Conservation (phyloP, 2,113 vertebrate genomes). For the Albula glossodonta region DNA sequence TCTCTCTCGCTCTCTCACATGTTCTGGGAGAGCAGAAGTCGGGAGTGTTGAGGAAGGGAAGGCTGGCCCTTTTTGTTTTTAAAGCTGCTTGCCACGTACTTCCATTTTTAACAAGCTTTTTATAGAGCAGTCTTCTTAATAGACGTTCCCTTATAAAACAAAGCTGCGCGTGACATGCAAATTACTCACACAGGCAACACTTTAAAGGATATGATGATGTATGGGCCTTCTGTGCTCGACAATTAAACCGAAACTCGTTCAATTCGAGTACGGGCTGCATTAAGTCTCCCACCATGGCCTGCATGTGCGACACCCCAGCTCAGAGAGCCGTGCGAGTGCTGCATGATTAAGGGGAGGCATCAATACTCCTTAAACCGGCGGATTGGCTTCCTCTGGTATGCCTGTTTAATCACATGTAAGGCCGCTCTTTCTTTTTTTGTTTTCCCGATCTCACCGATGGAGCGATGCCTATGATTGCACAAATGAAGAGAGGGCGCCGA, state of each 20-base stretch:
- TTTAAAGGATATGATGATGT: constrained; percentile 73
- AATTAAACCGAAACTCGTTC: constrained; percentile 42
- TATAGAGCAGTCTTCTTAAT: constrained; percentile 76
- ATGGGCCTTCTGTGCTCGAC: constrained; percentile 64
- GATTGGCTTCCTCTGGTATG: background rate
- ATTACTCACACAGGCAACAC: constrained; percentile 70
- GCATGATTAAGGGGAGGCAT: background rate
- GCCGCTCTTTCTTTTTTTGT: background rate
- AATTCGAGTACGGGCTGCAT: constrained; percentile 22
- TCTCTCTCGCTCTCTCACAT: constrained; percentile 18
- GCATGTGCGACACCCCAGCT: no score
- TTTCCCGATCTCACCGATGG: constrained; percentile 22
- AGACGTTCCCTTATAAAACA: constrained; percentile 78
- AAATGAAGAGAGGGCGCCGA: background rate
- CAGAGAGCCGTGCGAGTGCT: background rate
- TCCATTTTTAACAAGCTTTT: constrained; percentile 75
- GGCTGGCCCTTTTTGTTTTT: constrained; percentile 68
- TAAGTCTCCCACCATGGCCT: constrained; percentile 28
- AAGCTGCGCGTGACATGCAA: constrained; percentile 74
- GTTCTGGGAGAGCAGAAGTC: constrained; percentile 31
- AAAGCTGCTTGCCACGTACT: constrained; percentile 69
- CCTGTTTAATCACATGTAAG: background rate
- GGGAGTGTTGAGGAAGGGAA: background rate
- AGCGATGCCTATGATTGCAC: constrained; percentile 20
- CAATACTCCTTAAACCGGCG: constrained; percentile 5